A percentile compares a stretch with the other conserved stretches of the same genome.
These are phyloP conservation scores for Zoanthus gigantus DNA, from an alignment of 92 coral and sea anemone species.

Conservation along the genomic window DNA sequence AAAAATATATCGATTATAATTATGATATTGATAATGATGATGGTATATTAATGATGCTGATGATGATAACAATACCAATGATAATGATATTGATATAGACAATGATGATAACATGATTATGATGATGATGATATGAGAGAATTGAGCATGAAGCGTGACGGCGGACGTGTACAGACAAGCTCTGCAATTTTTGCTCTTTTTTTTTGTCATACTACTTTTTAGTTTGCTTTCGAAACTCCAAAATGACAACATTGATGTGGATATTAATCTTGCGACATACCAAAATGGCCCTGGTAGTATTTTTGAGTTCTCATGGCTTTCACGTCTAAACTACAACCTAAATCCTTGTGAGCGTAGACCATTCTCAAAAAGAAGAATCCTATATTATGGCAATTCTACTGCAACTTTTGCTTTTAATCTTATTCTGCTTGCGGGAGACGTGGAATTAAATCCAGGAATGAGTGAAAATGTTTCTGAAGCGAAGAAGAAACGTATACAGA, in stretches of 20 bases:
- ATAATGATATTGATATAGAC: no score
- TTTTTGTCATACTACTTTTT: constrained; percentile 28
- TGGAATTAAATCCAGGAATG: constrained; percentile 29
- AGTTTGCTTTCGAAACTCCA: constrained; percentile 22
- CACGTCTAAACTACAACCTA: constrained; percentile 34
- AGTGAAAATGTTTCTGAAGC: no score
- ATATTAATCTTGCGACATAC: constrained; percentile 34
- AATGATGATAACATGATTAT: no score
- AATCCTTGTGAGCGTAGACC: constrained; percentile 36
- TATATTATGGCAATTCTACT: constrained; percentile 52
- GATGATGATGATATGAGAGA: no score
- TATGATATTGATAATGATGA: no score
- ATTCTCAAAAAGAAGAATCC: constrained; percentile 38
- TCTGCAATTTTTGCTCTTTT: constrained; percentile 46
- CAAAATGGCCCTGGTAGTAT: constrained; percentile 37
- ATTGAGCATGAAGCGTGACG: not conserved
- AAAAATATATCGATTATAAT: no score
- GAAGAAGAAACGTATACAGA: no score
- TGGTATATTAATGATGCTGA: no score
- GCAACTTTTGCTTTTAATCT: constrained; percentile 43
- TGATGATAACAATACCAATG: no score
- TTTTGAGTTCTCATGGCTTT: constrained; percentile 42
- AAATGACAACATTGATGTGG: constrained; percentile 36
- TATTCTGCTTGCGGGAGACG: constrained; percentile 48
- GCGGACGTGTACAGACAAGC: constrained; percentile 51